Evolutionary conservation across 2,797 vertebrate species (phyloP).

Genomic region (Synanceia verrucosa): DNA sequence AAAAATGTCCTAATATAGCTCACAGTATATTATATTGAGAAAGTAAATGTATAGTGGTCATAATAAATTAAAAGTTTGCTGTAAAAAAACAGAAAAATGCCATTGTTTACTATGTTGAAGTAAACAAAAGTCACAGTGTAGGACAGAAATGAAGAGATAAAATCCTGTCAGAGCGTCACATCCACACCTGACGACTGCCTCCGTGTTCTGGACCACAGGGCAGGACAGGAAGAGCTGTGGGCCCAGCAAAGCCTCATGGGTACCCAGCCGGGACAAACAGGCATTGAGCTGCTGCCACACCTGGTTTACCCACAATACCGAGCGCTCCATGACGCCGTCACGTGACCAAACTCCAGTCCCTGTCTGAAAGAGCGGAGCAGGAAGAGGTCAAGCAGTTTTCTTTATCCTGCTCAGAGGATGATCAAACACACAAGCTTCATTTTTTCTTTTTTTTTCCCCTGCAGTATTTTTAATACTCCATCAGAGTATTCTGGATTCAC

Average conservation of each 20-base stretch:
- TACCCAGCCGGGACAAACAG: conserved; percentile 91
- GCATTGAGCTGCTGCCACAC: conserved; percentile 95
- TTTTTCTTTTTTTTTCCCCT: not conserved
- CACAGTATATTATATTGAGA: too few species aligned
- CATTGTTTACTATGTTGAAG: too few species aligned
- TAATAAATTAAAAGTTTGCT: too few species aligned
- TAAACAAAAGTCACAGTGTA: too few species aligned
- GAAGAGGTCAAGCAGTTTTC: not conserved
- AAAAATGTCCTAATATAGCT: too few species aligned
- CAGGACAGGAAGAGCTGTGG: conserved; percentile 93
- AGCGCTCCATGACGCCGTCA: conserved; percentile 83
- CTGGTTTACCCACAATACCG: conserved; percentile 87
- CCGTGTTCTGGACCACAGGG: conserved; percentile 85
- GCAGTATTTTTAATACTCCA: not conserved
- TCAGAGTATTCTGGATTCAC: too few species aligned
- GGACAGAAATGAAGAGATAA: too few species aligned
- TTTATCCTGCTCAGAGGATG: not conserved
- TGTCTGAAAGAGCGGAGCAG: conserved; percentile 70
- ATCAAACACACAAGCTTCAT: not conserved
- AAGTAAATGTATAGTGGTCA: too few species aligned
- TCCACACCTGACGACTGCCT: conserved; percentile 84
- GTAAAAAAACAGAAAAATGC: too few species aligned
- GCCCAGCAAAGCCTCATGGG: conserved; percentile 91
- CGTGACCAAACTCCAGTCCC: conserved; percentile 78
- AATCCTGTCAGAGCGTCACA: too few species aligned